phyloP scores from a whole-genome alignment of 1,140 invertebrate species.

The Cyphomyrmex costatus region DNA sequence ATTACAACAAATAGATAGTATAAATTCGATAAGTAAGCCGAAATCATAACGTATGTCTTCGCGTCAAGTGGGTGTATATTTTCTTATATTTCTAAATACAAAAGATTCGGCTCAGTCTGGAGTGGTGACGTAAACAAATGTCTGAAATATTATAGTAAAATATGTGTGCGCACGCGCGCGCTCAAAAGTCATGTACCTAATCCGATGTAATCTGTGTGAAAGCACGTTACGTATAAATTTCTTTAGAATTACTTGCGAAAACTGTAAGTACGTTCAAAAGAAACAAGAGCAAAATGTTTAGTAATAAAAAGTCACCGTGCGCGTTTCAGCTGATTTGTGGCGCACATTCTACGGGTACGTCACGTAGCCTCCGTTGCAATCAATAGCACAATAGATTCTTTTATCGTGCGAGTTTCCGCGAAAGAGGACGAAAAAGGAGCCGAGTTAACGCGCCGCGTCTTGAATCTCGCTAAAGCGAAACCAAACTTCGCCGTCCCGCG shows the following conservation, averaged over 20 bases:
- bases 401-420: constrained; percentile 49
- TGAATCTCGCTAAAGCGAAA: constrained; percentile 39
- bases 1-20: too few relatives aligned
- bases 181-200: too few relatives aligned
- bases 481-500: constrained; percentile 18
- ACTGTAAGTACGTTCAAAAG: constrained; percentile 21
- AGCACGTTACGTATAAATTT: constrained; percentile 30
- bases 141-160: neutral
- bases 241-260: constrained; percentile 23
- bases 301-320: constrained; percentile 53
- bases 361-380: constrained; percentile 50
- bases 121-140: too few relatives aligned
- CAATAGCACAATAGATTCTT: constrained; percentile 57
- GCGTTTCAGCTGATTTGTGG: constrained; percentile 45
- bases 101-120: too few relatives aligned
- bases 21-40: too few relatives aligned
- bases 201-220: neutral
- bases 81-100: too few relatives aligned
- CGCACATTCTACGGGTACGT: constrained; percentile 45
- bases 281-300: constrained; percentile 25
- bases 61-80: too few relatives aligned
- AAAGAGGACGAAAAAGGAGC: constrained; percentile 19
- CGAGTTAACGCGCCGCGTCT: constrained; percentile 19
- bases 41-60: too few relatives aligned
- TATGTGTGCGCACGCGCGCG: too few relatives aligned